Evolutionary conservation across 1,140 invertebrate species (phyloP).

Genomic region (Drosophila triauraria): DNA sequence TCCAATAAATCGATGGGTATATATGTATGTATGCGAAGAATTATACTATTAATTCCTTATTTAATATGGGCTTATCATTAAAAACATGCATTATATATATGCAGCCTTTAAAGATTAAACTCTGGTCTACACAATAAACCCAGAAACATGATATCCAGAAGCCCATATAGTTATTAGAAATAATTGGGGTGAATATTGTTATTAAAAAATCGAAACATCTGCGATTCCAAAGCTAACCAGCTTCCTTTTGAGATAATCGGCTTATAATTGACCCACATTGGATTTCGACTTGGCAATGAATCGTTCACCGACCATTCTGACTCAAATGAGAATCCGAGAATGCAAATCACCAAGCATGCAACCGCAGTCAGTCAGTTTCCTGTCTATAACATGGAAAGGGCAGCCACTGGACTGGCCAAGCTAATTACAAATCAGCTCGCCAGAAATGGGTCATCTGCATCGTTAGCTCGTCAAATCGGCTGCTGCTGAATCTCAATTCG

Average conservation of each 20-base stretch:
- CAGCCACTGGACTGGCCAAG: constrained; percentile 27
- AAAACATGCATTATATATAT: too few relatives aligned
- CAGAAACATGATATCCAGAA: not conserved
- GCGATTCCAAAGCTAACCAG: not conserved
- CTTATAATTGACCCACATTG: constrained; percentile 31
- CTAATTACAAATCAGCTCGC: constrained; percentile 56
- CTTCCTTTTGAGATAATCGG: not conserved
- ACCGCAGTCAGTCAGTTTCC: constrained; percentile 43
- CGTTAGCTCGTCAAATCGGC: constrained; percentile 44
- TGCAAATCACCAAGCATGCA: constrained; percentile 23
- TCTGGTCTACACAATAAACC: too few relatives aligned
- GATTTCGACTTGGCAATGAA: constrained; percentile 10
- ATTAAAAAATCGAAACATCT: not conserved
- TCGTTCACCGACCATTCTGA: constrained; percentile 40
- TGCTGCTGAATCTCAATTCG: constrained; percentile 43
- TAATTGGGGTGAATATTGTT: not conserved
- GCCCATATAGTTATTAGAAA: not conserved
- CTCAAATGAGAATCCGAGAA: constrained; percentile 20
- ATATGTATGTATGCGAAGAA: too few relatives aligned
- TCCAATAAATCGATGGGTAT: not conserved
- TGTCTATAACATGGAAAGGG: constrained; percentile 46
- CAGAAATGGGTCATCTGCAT: constrained; percentile 59
- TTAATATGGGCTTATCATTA: too few relatives aligned
- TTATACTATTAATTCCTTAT: too few relatives aligned
- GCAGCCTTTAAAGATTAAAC: too few relatives aligned